Evolutionary conservation across 92 coral and sea anemone species (phyloP), one percentile per base, ranked within the genome.

Genomic region (Pocillopora grandis): DNA sequence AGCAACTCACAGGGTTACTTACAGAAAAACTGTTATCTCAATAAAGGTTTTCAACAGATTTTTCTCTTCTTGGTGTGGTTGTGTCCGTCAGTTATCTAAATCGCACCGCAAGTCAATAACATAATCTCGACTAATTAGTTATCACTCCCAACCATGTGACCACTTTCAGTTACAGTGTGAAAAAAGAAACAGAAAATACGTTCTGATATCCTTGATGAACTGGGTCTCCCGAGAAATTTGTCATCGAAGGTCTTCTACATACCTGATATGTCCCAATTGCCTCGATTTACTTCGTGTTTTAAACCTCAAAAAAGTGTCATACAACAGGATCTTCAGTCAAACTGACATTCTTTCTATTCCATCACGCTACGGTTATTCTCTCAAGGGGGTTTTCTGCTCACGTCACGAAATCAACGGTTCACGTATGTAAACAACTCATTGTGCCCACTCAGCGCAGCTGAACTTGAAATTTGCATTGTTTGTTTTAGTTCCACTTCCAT

Each of bases 281-380:
- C 55, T 23, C 42, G 63, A 23, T 12, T n/a, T 57, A 7, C 19
- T 58, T 15, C 27, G 19, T 14, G 48, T 9, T 14, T 4, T 7
- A 42, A 76, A 12, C 2, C 20, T 8, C 17, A 20, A n/a, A 27
- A 58, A 58, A 18, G 6, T 42, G 9, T 15, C 65, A 20, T 76
- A n/a, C 27, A 17, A 14, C 52, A n/a, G 16, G 55, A 49, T 70
- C n/a, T 20, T 33, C 36, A 70, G 2, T 55, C 15, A 27, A 31
- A 33, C 17, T 62, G 64, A 58, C 31, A 23, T 59, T 15, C 66
- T 55, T 76, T 76, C 59, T 76, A 36, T 61, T 76, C 63, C 56
- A 5, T 52, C 78, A 56, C 60, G 74, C 74, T 19, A 35, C 18
- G 6, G 74, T 69, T 3, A 70, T 35, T 5, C 11, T 55, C 21